Evolutionary conservation across 1,140 invertebrate genomes (phyloP).

Genomic region (Batillaria attramentaria): DNA sequence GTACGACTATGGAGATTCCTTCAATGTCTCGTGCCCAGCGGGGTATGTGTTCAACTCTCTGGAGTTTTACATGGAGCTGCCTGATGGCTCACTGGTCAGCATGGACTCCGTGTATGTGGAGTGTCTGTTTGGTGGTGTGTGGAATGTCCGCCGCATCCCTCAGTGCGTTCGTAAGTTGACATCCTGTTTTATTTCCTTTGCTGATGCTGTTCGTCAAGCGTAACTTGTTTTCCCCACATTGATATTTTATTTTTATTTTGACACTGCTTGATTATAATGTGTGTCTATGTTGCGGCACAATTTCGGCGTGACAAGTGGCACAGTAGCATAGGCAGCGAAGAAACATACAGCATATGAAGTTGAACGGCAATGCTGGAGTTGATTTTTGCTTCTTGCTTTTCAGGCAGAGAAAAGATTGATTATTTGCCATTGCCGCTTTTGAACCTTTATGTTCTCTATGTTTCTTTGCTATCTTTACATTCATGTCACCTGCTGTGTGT

Average conservation of each 20-base stretch:
- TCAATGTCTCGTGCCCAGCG: conserved; percentile 44
- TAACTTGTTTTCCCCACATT: not conserved
- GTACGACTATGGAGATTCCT: conserved; percentile 32
- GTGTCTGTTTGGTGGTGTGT: conserved; percentile 46
- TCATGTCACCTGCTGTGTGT: no score
- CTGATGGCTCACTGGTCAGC: conserved; percentile 14
- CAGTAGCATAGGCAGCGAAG: no score
- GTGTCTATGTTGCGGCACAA: no score
- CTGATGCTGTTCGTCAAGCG: not conserved
- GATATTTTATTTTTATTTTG: not conserved
- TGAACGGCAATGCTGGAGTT: no score
- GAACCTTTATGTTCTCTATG: no score
- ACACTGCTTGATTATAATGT: not conserved
- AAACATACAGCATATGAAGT: no score
- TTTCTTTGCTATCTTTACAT: no score
- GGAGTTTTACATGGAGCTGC: conserved; percentile 35
- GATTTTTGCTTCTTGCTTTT: no score
- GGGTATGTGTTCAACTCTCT: conserved; percentile 47
- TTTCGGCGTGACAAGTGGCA: no score
- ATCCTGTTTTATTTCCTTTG: not conserved
- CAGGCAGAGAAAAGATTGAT: no score
- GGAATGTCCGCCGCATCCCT: conserved; percentile 42
- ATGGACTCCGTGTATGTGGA: conserved; percentile 32
- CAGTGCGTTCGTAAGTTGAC: conserved; percentile 41
- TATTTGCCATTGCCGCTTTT: no score